Evolutionary conservation across 2,888 invertebrate genomes (phyloP), one percentile per base, ranked within the genome.

Genomic region (Troides oblongomaculatus): DNA sequence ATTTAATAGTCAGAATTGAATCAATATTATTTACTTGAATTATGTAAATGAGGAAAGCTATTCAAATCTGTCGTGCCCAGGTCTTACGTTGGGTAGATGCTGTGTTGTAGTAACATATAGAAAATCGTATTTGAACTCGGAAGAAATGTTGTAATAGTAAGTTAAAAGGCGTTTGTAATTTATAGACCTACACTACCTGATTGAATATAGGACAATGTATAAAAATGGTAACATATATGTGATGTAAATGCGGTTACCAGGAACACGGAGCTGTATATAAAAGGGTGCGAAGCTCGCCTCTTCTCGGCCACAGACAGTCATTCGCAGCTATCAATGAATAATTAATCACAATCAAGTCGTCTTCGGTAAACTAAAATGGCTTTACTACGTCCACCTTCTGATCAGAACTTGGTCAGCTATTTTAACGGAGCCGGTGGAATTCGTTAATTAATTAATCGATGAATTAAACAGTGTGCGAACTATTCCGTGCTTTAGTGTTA

Each of bases 271-370:
- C 12, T 10, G 60, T 46, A 10, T 69, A 43, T 69, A 61, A 61
- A 61, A 64, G 21, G 39, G 50, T 23, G 36, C 46, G 59, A 53
- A 56, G 30, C 43, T 14, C 46, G 23, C n/a, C 36, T 1, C 64
- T 25, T 61, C 30, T 69, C 57, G 58, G 43, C 30, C 25, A 6
- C 36, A 39, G 43, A 59, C 36, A 50, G 61, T 3, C 66, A 17
- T 53, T 36, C 23, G 46, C 36, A 62, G 23, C 66, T 58, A 62
- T 62, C 69, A 25, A 50, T 66, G 69, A 59, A 70, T 62, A 66
- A 39, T 66, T 66, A 70, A 70, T 66, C 63, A 25, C 57, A 23
- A 23, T 66, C 58, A 62, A 70, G 69, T 70, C 62, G 23, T 70
- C 62, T 66, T 66, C 66, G 25, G 62, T 57, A 2, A 53, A 70